Evolutionary conservation across 2,797 vertebrate species (phyloP), one percentile per base, ranked within the genome.

Genomic region (Craterocephalus amniculus): DNA sequence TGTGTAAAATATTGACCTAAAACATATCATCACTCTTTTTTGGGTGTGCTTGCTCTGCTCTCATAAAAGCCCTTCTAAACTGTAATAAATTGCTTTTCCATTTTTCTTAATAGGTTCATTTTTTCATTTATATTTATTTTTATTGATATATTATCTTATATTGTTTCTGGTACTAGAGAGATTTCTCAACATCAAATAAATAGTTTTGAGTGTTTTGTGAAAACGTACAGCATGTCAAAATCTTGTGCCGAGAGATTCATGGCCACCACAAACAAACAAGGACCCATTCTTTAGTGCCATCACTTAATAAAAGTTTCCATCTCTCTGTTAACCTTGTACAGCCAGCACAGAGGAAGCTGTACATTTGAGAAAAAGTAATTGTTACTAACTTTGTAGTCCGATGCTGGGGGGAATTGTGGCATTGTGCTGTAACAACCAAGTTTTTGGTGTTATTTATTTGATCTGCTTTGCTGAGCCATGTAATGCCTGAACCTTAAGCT

Each of bases 1-100:
- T 95, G 94, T 96, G 94, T 96, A 97, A 97, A 96, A 97, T 96
- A 97, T 95, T 96, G 96, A 96, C 95, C 95, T 94, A 88, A 89
- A 95, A 93, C 92, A 94, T 93, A 95, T 95, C 96, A 97, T 99
- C 96, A 97, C 95, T 98, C 95, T 95, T 87, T 90, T 93, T 92
- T 90, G 89, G 92, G 91, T 92, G 90, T 89, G 93, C 95, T 95
- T 94, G 95, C 94, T 95, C 93, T 90, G 78, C 92, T 88, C 84
- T 87, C 83, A 92, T 93, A 96, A 92, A 95, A 95, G 90, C 91
- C 92, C n/a, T 95, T 94, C 93, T 96, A 95, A 97, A 94, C 93
- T 93, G 93, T 94, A 96, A 96, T 95, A 96, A 96, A 96, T 94
- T 91, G 92, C 94, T 76, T 14, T 49, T 10, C 13, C 27, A 40